Conservation (phyloP, 2,888 invertebrate genomes). For the Endotricha flammealis region DNA sequence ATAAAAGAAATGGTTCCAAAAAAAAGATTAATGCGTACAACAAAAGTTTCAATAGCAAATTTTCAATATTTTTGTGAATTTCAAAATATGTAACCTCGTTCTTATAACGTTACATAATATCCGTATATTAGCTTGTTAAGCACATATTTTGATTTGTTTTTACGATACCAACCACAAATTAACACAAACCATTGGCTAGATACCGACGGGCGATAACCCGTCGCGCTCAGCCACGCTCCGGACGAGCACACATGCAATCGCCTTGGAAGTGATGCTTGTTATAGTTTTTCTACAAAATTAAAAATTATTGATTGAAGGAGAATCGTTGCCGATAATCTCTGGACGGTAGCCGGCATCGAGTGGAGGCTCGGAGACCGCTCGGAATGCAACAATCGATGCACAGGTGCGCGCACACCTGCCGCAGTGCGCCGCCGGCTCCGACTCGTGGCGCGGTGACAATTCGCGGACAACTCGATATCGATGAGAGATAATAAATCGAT, state of each 20-base stretch:
- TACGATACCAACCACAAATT: slow-evolving; percentile 6
- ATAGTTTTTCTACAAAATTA: slow-evolving; percentile 9
- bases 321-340: slow-evolving; percentile 42
- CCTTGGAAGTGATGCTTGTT: slow-evolving; percentile 3
- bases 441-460: slow-evolving; percentile 28
- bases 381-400: slow-evolving; percentile 50
- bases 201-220: slow-evolving; percentile 8
- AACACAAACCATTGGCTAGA: slow-evolving; percentile 4
- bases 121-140: background rate
- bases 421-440: slow-evolving; percentile 15
- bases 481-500: slow-evolving; percentile 12
- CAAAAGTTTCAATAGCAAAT: no score
- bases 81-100: no score
- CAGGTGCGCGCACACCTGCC: slow-evolving; percentile 70
- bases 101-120: no score
- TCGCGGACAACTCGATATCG: slow-evolving; percentile 28
- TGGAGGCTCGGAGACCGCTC: slow-evolving; percentile 23
- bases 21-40: no score
- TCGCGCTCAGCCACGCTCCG: slow-evolving; percentile 4
- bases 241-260: slow-evolving; percentile 2
- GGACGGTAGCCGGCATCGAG: slow-evolving; percentile 14
- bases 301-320: slow-evolving; percentile 35
- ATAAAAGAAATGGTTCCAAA: no score
- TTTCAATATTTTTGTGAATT: no score
- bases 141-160: slow-evolving; percentile 5